Evolutionary conservation across 2,888 invertebrate genomes (phyloP), one percentile per base, ranked within the genome.

Genomic region (Hipparchia semele): DNA sequence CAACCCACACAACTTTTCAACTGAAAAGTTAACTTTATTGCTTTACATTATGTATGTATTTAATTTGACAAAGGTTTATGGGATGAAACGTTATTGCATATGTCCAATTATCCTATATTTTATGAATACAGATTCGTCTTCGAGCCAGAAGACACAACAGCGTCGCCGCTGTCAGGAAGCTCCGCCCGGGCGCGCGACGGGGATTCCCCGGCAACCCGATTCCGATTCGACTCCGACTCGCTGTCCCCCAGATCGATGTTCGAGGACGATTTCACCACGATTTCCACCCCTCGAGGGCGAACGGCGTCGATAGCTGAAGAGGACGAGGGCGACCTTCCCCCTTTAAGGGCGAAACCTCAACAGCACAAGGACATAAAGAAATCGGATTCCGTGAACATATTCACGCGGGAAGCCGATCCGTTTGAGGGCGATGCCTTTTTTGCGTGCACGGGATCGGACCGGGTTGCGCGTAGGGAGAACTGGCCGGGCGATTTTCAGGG

Each of bases 341-440:
- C 88, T 59, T 85, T 88, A 13, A 83, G 87, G 9, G 80, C 83
- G 68, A 94, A 86, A 45, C 87, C 88, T 0, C 79, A 72, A 77
- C 92, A 76, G 78, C 80, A 3, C 96, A 96, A 76, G 94, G 95
- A 96, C 82, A 96, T 98, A 66, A 97, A 97, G 83, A 98, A 98
- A 87, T 98, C 98, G 0, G 98, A 98, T 84, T 98, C 98, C 4
- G 96, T 98, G 8, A 98, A 98, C 88, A 98, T 98, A 81, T 98
- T 98, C 90, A 96, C 96, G 5, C 95, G 97, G 68, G 97, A 97
- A 83, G 95, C 95, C 64, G 98, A 98, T 90, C 98, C 98, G 1
- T 98, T 98, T 83, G 98, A 98, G 79, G 97, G 97, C 70, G 97
- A 97, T 80, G 97, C 98, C 79, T 98, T 98, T 90, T 98, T 98